Percentiles rank a stretch among this genome's conserved stretches.
phyloP scores from a whole-genome alignment of 2,113 vertebrate species.

The Rhynchopsitta pachyrhyncha region DNA sequence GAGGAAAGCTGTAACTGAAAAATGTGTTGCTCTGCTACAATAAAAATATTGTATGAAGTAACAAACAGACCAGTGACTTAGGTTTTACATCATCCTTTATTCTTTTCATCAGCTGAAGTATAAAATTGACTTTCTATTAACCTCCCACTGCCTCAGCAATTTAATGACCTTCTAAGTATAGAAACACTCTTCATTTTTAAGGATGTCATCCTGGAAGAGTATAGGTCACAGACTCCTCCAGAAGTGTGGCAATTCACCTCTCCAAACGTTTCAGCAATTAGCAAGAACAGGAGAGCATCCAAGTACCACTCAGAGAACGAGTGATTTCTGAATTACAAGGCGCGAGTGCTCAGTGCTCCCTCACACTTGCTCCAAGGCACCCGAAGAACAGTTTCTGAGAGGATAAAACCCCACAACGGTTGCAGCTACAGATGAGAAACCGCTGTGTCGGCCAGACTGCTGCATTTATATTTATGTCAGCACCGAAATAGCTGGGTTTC shows the following conservation, averaged over 20 bases:
- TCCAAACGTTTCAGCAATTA: not conserved
- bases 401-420: not conserved
- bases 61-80: not conserved
- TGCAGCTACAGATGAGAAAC: not conserved
- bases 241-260: not conserved
- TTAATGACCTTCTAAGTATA: not conserved
- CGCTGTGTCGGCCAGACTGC: not conserved
- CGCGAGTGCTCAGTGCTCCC: not conserved
- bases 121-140: not conserved
- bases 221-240: not conserved
- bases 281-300: not conserved
- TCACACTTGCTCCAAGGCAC: not conserved
- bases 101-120: not conserved
- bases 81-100: not conserved
- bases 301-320: not conserved
- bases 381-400: not conserved
- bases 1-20: not conserved
- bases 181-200: not conserved
- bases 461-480: not conserved
- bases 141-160: not conserved
- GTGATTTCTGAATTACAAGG: not conserved
- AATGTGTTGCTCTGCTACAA: not conserved
- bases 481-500: not conserved
- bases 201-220: not conserved
- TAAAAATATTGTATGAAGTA: not conserved